Evolutionary conservation across 2,888 invertebrate species (phyloP), one percentile per base, ranked within the genome.

Genomic region (Morpho deidamia): DNA sequence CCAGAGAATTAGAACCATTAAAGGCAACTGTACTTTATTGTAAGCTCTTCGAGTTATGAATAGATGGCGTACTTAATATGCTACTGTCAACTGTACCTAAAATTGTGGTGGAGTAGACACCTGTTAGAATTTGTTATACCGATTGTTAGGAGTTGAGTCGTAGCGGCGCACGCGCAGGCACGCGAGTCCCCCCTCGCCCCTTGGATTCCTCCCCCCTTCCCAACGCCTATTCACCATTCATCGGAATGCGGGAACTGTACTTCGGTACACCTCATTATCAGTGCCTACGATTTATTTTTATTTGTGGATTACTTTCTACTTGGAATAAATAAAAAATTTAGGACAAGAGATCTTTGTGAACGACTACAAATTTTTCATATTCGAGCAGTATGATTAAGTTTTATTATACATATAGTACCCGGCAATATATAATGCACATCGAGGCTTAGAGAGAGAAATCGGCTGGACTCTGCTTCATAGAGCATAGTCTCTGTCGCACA

Each of bases 201-300:
- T 60, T 55, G 58, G 23, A 23, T 3, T 23, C 59, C 52, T 58
- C 59, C 53, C 54, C 61, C 44, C 60, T 55, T 49, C 55, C 61
- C 62, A 60, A 61, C 64, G 62, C 65, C 72, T 70, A 51, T 51
- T 67, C 74, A 76, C 78, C 78, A 81, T 83, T 83, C 80, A 82
- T 81, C 68, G 83, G 83, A 84, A 85, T 85, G 84, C 78, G 78
- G 76, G 72, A 72, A 71, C 69, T 76, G 76, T 78, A 79, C 79
- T 79, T 73, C 64, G 63, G 72, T 76, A 77, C 78, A 76, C 74
- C 76, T 79, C 76, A 78, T 81, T 81, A 78, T 74, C 74, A 76
- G 76, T 74, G 72, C 65, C 70, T 66, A 70, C 71, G 70, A 71
- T 76, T 75, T 74, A 74, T 64, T 70, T 68, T 74, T 74, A 72